These are phyloP conservation scores for Tetrapedia diversipes DNA, from an alignment of 2,888 invertebrate genomes.

Conservation along the genomic window DNA sequence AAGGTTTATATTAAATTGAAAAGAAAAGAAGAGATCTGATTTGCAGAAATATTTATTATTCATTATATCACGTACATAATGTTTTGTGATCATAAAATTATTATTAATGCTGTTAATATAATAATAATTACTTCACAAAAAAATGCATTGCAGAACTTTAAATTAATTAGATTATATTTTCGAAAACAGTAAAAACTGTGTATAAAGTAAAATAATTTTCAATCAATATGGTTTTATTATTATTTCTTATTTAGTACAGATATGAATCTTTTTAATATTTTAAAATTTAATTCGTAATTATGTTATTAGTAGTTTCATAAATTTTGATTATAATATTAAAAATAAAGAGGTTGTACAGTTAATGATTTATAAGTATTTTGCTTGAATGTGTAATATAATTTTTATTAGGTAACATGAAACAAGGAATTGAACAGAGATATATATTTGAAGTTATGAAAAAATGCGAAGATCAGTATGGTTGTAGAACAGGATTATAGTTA, in stretches of 20 bases:
- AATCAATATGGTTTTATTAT: slow-evolving; percentile 39
- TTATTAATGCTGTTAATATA: slow-evolving; percentile 59
- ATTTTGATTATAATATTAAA: slow-evolving; percentile 30
- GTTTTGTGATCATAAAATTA: slow-evolving; percentile 53
- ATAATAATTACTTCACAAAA: slow-evolving; percentile 44
- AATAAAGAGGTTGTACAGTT: slow-evolving; percentile 43
- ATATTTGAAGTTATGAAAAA: slow-evolving; percentile 65
- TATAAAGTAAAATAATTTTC: slow-evolving; percentile 33
- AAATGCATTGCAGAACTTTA: slow-evolving; percentile 38
- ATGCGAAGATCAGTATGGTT: slow-evolving; percentile 57
- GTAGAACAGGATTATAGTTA: slow-evolving; percentile 57
- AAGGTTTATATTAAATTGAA: neutral
- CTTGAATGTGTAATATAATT: slow-evolving; percentile 61
- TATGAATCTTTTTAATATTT: slow-evolving; percentile 21
- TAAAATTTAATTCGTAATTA: slow-evolving; percentile 25
- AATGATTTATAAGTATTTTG: slow-evolving; percentile 53
- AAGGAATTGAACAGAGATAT: slow-evolving; percentile 58
- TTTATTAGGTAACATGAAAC: slow-evolving; percentile 67
- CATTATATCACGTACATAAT: slow-evolving; percentile 60
- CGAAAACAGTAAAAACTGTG: neutral
- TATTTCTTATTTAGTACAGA: slow-evolving; percentile 12
- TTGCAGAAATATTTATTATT: slow-evolving; percentile 68
- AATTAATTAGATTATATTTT: neutral
- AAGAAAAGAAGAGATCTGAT: slow-evolving; percentile 27
- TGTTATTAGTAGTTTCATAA: slow-evolving; percentile 20